Conservation (phyloP, 1,140 invertebrate species). For the Samia ricini region DNA sequence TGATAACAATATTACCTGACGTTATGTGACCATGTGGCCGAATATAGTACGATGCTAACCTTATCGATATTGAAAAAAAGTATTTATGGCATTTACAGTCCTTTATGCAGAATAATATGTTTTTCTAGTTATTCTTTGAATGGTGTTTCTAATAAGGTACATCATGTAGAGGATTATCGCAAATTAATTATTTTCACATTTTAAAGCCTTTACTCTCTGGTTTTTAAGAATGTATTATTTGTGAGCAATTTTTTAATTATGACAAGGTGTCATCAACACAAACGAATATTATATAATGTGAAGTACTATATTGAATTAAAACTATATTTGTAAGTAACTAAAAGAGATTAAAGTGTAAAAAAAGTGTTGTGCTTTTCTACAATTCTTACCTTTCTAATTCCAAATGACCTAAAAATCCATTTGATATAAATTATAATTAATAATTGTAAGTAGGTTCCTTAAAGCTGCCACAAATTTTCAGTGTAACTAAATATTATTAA, state of each 20-base stretch:
- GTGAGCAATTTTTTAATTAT: not conserved
- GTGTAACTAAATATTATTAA: constrained; percentile 8
- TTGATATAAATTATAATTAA: not conserved
- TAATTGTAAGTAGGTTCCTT: not conserved
- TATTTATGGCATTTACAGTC: too few species aligned
- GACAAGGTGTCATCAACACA: not conserved
- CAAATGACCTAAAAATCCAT: too few species aligned
- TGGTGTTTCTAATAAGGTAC: not conserved
- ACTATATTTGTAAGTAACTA: too few species aligned
- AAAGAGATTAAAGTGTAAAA: not conserved
- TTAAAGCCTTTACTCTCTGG: not conserved
- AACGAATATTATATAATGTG: not conserved
- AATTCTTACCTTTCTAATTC: too few species aligned
- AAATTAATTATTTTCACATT: not conserved
- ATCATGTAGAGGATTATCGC: not conserved
- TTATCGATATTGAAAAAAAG: too few species aligned
- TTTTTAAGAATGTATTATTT: not conserved
- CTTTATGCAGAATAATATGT: too few species aligned
- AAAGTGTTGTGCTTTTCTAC: not conserved
- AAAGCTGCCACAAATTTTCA: not conserved
- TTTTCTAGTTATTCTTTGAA: constrained; percentile 1
- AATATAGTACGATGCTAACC: too few species aligned
- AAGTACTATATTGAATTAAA: not conserved
- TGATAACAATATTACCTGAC: too few species aligned
- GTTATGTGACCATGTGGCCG: too few species aligned